Evolutionary conservation across 2,113 vertebrate genomes (phyloP), one percentile per base, ranked within the genome.

Genomic region (Tor tambroides): DNA sequence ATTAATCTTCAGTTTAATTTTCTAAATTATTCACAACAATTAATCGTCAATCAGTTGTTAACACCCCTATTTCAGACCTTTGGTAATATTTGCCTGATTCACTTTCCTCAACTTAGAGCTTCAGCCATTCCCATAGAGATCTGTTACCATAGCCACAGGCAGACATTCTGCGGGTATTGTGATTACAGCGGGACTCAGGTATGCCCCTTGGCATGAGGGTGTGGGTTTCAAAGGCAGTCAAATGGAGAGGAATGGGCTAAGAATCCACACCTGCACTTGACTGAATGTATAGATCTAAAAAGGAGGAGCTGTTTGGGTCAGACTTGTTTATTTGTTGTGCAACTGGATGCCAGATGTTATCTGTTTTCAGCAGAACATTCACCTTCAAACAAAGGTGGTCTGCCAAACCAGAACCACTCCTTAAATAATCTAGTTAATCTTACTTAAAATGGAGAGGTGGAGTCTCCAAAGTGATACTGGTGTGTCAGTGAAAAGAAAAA

Each of bases 41-140:
- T n/a, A 2, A 26, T 26, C 6, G 12, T 26, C 72, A 75, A 7
- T 75, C 6, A 2, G 0, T 72, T 21, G 38, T 41, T 41, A 72
- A 23, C 35, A 15, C 72, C 23, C n/a, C 2, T 46, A 46, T 75
- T 15, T 54, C 15, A 54, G n/a, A 78, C 26, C 15, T 54, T 78
- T 78, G n/a, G 75, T 54, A 32, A 17, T 14, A 54, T 78, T 6
- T 9, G 17, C 17, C 15, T 2, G 26, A 51, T 54, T 84, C 74
- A 21, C 51, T 51, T 41, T 56, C 54, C 56, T 80, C 32, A 41
- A 71, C 61, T 61, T 46, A 10, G 35, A 77, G 54, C 84, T 76
- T 43, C 83, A 84, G 54, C 17, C 15, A 23, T 90, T 89, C 88
- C 82, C 84, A 86, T 89, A 77, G 75, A 85, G 86, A 89, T 89